phyloP scores from a whole-genome alignment of 2,113 vertebrate genomes.

The Pachyramphus minor region DNA sequence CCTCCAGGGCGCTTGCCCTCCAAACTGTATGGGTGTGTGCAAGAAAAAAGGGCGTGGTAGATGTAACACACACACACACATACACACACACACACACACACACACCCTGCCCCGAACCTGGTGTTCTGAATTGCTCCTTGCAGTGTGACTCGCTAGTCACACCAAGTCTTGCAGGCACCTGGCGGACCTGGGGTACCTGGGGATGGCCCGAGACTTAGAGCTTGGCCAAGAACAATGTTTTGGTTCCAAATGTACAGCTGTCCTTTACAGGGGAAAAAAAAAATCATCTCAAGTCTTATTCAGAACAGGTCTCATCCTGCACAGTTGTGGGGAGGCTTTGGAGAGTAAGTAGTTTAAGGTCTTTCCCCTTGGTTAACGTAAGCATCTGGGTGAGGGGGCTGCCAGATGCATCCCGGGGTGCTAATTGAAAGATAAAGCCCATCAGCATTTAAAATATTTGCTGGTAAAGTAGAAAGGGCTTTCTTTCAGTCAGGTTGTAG shows the following conservation, averaged over 20 bases:
- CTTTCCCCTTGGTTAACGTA: accelerated
- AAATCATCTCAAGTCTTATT: not conserved
- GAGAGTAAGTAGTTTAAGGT: not conserved
- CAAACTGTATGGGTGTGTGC: accelerated
- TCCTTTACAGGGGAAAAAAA: not conserved
- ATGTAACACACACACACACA: too few relatives aligned
- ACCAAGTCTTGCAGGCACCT: not conserved
- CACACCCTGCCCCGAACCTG: not conserved
- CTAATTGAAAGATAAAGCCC: not conserved
- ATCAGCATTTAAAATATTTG: not conserved
- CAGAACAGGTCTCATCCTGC: not conserved
- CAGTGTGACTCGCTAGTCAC: not conserved
- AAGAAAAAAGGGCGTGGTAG: not conserved
- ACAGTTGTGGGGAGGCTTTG: not conserved
- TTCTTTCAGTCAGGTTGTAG: not conserved
- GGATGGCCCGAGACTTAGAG: not conserved
- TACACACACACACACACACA: too few relatives aligned
- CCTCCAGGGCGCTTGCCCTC: not conserved
- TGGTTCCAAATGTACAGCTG: not conserved
- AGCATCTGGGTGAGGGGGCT: not conserved
- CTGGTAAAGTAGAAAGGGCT: not conserved
- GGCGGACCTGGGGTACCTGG: not conserved
- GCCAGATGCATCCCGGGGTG: not conserved
- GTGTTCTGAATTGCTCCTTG: accelerated
- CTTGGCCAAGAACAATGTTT: not conserved